Evolutionary conservation across 2,888 invertebrate species (phyloP), one percentile per base, ranked within the genome.

Genomic region (Temnothorax unifasciatus): DNA sequence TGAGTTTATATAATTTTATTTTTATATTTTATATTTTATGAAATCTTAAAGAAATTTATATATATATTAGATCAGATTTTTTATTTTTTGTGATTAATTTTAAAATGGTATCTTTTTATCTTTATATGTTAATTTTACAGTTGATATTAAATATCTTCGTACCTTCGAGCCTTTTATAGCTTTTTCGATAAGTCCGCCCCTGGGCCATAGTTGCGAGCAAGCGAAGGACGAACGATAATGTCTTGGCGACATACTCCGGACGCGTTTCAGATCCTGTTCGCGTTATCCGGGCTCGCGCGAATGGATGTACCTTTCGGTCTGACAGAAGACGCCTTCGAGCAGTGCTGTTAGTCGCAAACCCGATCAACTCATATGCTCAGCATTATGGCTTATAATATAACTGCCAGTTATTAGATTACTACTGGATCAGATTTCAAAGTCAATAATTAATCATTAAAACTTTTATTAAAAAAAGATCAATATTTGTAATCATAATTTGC

Each of bases 151-250:
- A 38, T 66, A 50, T 66, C 41, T 18, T 47, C 0, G 29, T n/a
- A 18, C 0, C 5, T 44, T 74, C 8, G 2, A 15, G 5, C 18
- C 5, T 15, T 41, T 34, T 9, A 34, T n/a, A 11, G 21, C 9
- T 47, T 71, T 57, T 59, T 11, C 50, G 38, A 0, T 25, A 71
- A 57, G 25, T 71, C 44, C 73, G 77, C 44, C 44, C 81, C 50
- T 84, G 88, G 84, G 79, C 73, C 84, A 83, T 76, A 86, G 82
- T 88, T 84, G 76, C 87, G 71, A 83, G 82, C 50, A 69, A 61
- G 57, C 83, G 86, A 89, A 86, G 91, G 89, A 92, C 89, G 89
- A 89, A 92, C 90, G 91, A 92, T 92, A 92, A 91, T 92, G 90
- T 90, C 88, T 85, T 69, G 83, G 87, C 88, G 91, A 90, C 91